Percentiles rank a stretch among this genome's conserved stretches.
phyloP scores from a whole-genome alignment of 2,797 vertebrate species.

The Enteromius radiatus region DNA sequence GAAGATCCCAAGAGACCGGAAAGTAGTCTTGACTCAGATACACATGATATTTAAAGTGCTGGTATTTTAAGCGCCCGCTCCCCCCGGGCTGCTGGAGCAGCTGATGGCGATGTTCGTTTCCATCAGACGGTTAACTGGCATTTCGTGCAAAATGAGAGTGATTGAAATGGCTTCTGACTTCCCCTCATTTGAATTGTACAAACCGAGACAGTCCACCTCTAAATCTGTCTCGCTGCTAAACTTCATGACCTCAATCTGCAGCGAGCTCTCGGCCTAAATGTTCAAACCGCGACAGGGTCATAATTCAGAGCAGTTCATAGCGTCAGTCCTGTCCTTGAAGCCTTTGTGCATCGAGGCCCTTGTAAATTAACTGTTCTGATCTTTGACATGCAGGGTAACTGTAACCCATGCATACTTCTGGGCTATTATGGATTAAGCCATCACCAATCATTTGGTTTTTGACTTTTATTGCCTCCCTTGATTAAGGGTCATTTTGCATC shows the following conservation, averaged over 20 bases:
- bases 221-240: slow-evolving; percentile 47
- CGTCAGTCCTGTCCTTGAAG: slow-evolving; percentile 68
- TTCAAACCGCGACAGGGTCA: slow-evolving; percentile 29
- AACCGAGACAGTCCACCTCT: slow-evolving; percentile 56
- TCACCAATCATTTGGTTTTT: slow-evolving; percentile 29
- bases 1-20: slow-evolving; percentile 67
- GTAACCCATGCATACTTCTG: slow-evolving; percentile 15
- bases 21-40: slow-evolving; percentile 67
- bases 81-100: slow-evolving; percentile 65
- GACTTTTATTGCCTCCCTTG: slow-evolving; percentile 31
- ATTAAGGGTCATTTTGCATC: slow-evolving; percentile 39
- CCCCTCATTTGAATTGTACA: slow-evolving; percentile 57
- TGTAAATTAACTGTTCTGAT: slow-evolving; percentile 49
- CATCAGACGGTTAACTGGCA: slow-evolving; percentile 59
- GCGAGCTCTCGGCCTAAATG: slow-evolving; percentile 19
- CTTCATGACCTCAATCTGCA: slow-evolving; percentile 56
- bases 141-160: slow-evolving; percentile 57
- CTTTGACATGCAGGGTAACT: slow-evolving; percentile 39
- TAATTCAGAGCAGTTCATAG: slow-evolving; percentile 61
- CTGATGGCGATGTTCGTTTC: slow-evolving; percentile 70
- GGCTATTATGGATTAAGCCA: slow-evolving; percentile 18
- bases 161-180: slow-evolving; percentile 62
- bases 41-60: slow-evolving; percentile 49
- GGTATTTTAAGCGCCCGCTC: slow-evolving; percentile 66
- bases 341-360: slow-evolving; percentile 52